Evolutionary conservation across 2,113 vertebrate species (phyloP), one percentile per base, ranked within the genome.

Genomic region (Morone saxatilis): DNA sequence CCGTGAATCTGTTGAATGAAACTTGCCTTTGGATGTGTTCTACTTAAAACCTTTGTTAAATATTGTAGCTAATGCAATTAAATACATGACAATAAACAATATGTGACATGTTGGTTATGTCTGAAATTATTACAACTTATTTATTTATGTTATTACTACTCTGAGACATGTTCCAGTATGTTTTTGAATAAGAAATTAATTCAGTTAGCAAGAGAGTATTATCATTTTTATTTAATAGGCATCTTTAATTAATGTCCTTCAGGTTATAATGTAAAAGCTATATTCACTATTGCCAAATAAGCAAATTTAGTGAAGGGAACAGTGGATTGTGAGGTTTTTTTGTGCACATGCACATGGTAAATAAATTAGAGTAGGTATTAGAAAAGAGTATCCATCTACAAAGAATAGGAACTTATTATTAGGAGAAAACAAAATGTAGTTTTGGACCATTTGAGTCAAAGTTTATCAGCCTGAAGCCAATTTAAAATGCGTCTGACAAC

Each of bases 51-150:
- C 80, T 92, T 90, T 92, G 89, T 93, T 92, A 76, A 90, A 91
- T 93, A 95, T 94, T 93, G 92, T 94, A 91, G 88, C 87, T 92
- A 90, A 76, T 90, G 90, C 81, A 89, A 89, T 86, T 85, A 91
- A 92, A 80, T 78, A 91, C 38, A 90, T 81, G 68, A 89, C 45
- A 93, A 94, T 93, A 93, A 92, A 92, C 41, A 72, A 68, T 69
- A 83, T 91, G 84, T 89, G 81, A 84, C 73, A 87, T 88, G 66
- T 63, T 87, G 60, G 17, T 57, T 47, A 7, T 73, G 74, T 79
- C 25, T 90, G 60, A 63, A 69, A 51, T 80, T 59, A 48, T 80
- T 56, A 9, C 4, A 4, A 6, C 63, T 20, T 25, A 50, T 81
- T 38, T 1, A 63, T 53, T 53, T 47, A 25, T 20, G 41, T 14